Conservation (phyloP, 53 echinoderm and acorn worm genomes). For the Arbacia lixula region DNA sequence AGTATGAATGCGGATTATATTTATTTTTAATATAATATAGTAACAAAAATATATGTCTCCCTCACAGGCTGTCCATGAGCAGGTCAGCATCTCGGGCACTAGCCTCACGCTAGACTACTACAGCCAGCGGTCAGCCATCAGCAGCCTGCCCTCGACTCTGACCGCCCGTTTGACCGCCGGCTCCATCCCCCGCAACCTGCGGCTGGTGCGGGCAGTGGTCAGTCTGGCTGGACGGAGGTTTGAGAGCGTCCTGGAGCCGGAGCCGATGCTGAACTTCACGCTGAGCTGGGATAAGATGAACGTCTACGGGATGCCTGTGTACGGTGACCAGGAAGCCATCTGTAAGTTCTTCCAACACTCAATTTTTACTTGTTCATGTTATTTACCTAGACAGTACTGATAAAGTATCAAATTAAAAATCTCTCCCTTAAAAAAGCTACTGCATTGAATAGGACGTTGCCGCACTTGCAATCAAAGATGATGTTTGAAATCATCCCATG, state of each 20-base stretch:
- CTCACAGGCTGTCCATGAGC: conserved; percentile 81
- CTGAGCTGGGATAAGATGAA: conserved; percentile 84
- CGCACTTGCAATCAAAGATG: no score
- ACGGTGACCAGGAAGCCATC: conserved; percentile 81
- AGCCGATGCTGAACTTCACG: conserved; percentile 67
- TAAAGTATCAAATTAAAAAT: no score
- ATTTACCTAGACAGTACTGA: no score
- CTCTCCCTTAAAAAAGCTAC: no score
- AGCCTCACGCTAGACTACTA: conserved; percentile 81
- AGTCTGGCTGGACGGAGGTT: conserved; percentile 73
- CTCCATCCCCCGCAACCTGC: conserved; percentile 64
- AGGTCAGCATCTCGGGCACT: conserved; percentile 75
- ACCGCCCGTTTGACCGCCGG: conserved; percentile 57
- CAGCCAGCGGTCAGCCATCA: conserved; percentile 70
- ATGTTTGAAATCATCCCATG: no score
- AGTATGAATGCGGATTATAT: no score
- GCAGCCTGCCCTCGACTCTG: conserved; percentile 51
- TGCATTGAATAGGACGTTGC: no score
- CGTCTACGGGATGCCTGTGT: conserved; percentile 83
- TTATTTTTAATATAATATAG: no score
- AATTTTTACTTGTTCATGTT: no score
- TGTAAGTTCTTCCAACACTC: conserved; percentile 75
- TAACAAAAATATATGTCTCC: no score
- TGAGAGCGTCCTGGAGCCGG: conserved; percentile 66
- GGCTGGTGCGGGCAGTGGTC: conserved; percentile 81